Conservation (phyloP, 2,888 invertebrate species). For the Callosobruchus maculatus region DNA sequence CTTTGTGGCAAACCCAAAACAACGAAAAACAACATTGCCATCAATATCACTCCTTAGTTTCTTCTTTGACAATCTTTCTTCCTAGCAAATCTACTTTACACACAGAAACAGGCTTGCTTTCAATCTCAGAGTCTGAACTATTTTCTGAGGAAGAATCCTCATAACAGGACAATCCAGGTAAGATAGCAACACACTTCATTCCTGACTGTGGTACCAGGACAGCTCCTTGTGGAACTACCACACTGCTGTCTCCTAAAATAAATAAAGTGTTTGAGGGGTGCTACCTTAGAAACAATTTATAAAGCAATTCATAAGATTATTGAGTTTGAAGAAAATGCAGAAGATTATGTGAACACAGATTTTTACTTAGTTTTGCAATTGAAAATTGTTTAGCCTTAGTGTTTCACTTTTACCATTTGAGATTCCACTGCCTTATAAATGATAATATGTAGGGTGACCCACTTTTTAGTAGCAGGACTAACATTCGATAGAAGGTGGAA, state of each 20-base stretch:
- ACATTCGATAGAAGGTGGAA: too few relatives aligned
- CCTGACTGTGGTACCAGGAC: slow-evolving; percentile 39
- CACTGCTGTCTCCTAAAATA: slow-evolving; percentile 8
- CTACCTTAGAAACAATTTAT: neutral
- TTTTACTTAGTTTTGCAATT: too few relatives aligned
- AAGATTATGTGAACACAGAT: too few relatives aligned
- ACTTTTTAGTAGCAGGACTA: too few relatives aligned
- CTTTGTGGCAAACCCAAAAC: too few relatives aligned
- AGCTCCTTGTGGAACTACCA: slow-evolving; percentile 1
- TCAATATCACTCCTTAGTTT: neutral
- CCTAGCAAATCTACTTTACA: slow-evolving; percentile 34
- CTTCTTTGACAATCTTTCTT: slow-evolving; percentile 24
- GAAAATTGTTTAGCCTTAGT: too few relatives aligned
- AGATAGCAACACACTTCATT: slow-evolving; percentile 69
- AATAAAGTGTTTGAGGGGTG: neutral
- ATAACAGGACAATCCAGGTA: slow-evolving; percentile 82
- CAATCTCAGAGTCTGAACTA: slow-evolving; percentile 61
- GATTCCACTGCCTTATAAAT: too few relatives aligned
- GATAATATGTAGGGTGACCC: too few relatives aligned
- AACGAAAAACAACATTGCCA: neutral
- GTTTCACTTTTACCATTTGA: too few relatives aligned
- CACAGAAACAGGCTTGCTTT: slow-evolving; percentile 15
- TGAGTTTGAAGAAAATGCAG: too few relatives aligned
- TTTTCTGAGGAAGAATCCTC: slow-evolving; percentile 64
- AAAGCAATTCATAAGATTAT: too few relatives aligned